Conservation (phyloP, 2,113 vertebrate species). For the Cettia cetti region DNA sequence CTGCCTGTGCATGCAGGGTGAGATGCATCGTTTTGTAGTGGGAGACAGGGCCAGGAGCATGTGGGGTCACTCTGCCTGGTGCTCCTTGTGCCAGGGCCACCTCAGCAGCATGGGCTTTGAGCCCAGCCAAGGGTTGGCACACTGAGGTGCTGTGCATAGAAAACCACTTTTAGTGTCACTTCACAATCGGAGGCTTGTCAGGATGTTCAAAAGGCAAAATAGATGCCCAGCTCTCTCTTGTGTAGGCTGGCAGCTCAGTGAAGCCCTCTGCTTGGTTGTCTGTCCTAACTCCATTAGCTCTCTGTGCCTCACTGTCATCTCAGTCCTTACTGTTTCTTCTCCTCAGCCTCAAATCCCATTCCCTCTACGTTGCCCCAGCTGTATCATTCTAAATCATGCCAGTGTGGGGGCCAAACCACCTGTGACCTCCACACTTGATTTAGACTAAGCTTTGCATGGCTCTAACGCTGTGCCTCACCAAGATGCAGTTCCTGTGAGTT, state of each 20-base stretch:
- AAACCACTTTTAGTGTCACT: neutral
- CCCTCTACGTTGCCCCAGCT: neutral
- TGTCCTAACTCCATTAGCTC: neutral
- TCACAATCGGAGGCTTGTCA: neutral
- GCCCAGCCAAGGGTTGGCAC: neutral
- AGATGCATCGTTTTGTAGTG: accelerated
- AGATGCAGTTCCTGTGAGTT: neutral
- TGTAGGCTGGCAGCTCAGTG: neutral
- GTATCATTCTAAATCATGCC: neutral
- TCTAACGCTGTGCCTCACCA: neutral
- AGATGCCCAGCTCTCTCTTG: neutral
- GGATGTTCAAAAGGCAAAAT: neutral
- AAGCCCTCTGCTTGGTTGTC: neutral
- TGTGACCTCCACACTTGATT: neutral
- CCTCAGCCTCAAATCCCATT: neutral
- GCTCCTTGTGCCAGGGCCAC: neutral
- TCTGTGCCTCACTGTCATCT: neutral
- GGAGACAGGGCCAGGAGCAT: neutral
- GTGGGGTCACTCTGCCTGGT: neutral
- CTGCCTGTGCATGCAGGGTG: neutral
- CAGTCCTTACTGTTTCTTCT: neutral
- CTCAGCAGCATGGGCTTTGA: neutral
- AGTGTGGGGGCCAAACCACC: neutral
- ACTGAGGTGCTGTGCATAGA: neutral
- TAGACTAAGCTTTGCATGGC: neutral